phyloP scores from a whole-genome alignment of 2,797 vertebrate species.

The Pelobates cultripes region DNA sequence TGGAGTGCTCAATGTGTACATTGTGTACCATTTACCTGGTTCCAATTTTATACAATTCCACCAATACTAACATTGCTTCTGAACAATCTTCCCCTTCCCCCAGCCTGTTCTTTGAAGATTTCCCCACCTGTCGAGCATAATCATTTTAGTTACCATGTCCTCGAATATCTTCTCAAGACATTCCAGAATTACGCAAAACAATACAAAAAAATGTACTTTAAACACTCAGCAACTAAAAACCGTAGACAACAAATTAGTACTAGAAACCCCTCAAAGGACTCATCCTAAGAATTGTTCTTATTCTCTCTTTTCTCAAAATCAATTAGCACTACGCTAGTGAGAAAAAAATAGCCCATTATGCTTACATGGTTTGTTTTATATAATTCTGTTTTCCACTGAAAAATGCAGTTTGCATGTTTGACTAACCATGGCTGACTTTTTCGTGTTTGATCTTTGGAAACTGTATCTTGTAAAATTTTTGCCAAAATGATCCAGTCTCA shows the following conservation, averaged over 20 bases:
- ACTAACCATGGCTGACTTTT: too few relatives aligned
- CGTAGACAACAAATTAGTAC: constrained; percentile 3
- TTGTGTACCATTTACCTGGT: too few relatives aligned
- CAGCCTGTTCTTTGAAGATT: too few relatives aligned
- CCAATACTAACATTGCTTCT: too few relatives aligned
- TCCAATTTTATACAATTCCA: too few relatives aligned
- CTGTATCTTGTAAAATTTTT: too few relatives aligned
- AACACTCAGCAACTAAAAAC: neutral
- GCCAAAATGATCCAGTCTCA: too few relatives aligned
- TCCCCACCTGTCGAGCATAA: neutral
- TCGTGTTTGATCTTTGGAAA: too few relatives aligned
- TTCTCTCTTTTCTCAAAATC: constrained; percentile 5
- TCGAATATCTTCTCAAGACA: neutral
- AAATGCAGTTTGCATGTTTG: too few relatives aligned
- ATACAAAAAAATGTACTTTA: neutral
- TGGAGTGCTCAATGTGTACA: too few relatives aligned
- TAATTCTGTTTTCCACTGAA: neutral
- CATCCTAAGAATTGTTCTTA: constrained; percentile 1
- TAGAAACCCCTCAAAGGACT: constrained; percentile 2
- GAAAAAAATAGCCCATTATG: neutral
- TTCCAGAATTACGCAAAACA: neutral
- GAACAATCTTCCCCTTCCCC: too few relatives aligned
- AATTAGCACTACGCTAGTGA: neutral
- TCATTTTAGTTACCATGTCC: neutral
- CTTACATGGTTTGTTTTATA: neutral